Evolutionary conservation across 2,113 vertebrate genomes (phyloP), one percentile per base, ranked within the genome.

Genomic region (Eptesicus fuscus): DNA sequence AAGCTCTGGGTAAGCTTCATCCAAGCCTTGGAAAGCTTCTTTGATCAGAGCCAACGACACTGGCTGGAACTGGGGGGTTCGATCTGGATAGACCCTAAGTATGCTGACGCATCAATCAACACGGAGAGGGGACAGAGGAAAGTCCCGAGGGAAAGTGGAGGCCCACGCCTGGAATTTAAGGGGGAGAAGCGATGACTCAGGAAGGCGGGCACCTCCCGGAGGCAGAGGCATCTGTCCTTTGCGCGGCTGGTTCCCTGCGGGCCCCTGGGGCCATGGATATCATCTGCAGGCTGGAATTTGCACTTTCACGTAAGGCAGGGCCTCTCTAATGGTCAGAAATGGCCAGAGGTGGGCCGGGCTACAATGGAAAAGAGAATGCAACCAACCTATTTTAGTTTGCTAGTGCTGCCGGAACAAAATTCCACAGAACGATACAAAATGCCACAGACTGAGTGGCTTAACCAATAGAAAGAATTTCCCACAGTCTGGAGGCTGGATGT

Each of bases 231-330:
- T 1, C 71, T 44, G 17, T 2, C 5, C 16, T 83, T 17, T 0
- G 0, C 11, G 32, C 0, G 42, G 32, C 16, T 37, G 10, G 44
- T 53, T 76, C 35, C 42, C 47, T 2, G 37, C 20, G 1, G 23
- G 22, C 20, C 44, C n/a, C 2, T 0, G 28, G 56, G 9, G 3
- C 4, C 77, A 4, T 0, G 13, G 53, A 18, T 11, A 67, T 2
- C 47, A 83, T 1, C 65, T 32, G 3, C 0, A 3, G 1, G 2
- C 8, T 67, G n/a, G 40, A 4, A 37, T 37, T 16, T 71, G 51
- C 44, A 23, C 20, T 56, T 0, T 49, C 35, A n/a, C 7, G 20
- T 4, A 17, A 90, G 14, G 37, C 59, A 88, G 35, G 40, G 59
- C 16, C 16, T 73, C 63, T 7, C 65, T 25, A 17, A 86, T 7